Base-by-base conservation (phyloP, 2,888 invertebrate genomes). In the Drosophila conformis region DNA sequence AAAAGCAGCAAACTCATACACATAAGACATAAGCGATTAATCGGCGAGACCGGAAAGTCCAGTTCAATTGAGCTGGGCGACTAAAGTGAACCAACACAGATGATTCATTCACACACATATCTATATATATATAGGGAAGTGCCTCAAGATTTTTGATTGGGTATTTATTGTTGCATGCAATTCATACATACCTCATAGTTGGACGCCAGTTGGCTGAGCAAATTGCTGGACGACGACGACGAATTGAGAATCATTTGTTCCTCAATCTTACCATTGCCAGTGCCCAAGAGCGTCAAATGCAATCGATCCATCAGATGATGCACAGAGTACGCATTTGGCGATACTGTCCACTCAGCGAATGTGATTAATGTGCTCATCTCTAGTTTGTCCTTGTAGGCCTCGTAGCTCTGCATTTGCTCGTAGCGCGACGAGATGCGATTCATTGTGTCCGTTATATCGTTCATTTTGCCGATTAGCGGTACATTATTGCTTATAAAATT, bases 331-430 rank as follows among this genome's bases (percentile, higher is more conserved):
- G 95, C 93, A 82, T 95, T 95, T 81, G 96, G 96, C 0, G 96
- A 95, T 3, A 96, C 95, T 49, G 95, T 95, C 93, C 94, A 95
- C 77, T 94, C 94, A 0, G 97, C 96, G 89, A 97, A 97, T 87
- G 95, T 94, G 87, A 96, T 94, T 76, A 97, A 89, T 8, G 97
- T 97, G 69, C 94, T 93, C 75, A 93, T 91, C 90, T 97, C 96
- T 78, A 95, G 93, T 68, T 94, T 94, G 38, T 94, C 92, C 76
- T 94, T 94, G 56, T 94, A 87, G 2, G 93, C 91, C 62, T 95
- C 94, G 88, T 96, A 95, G 61, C 94, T 94, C 72, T 94, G 91
- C 95, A 96, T 95, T 84, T 94, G 93, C 35, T 94, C 91, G 78
- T 95, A 95, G 6, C 95, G 94, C 35, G 94, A 94, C 56, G 95